Conservation (phyloP, 2,888 invertebrate genomes). For the Cheiracanthium punctorium region DNA sequence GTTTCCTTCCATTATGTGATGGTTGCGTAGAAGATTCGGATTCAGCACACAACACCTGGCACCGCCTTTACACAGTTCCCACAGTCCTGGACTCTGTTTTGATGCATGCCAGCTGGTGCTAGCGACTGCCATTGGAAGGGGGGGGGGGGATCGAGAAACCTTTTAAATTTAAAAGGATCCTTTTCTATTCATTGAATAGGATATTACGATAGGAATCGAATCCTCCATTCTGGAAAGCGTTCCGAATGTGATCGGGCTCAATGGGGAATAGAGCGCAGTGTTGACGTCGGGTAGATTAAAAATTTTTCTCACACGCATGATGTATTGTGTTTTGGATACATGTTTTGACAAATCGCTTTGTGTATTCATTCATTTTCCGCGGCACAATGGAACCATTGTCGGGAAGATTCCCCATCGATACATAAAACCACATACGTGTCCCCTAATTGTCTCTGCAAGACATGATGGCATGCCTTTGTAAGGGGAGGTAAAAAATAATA, state of each 20-base stretch:
- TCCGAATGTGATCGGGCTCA: neutral
- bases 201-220: constrained; percentile 15
- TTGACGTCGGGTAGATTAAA: constrained; percentile 12
- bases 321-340: constrained; percentile 2
- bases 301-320: constrained; percentile 14
- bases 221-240: neutral
- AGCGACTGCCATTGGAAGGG: neutral
- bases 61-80: constrained; percentile 43
- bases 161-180: constrained; percentile 14
- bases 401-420: neutral
- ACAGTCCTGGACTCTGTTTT: constrained; percentile 23
- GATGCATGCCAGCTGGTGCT: constrained; percentile 37
- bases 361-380: neutral
- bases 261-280: neutral
- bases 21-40: constrained; percentile 18
- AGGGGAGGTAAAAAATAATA: neutral
- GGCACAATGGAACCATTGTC: neutral
- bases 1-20: constrained; percentile 38
- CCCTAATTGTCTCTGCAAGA: neutral
- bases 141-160: constrained; percentile 12
- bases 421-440: neutral
- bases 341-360: constrained; percentile 15
- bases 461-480: neutral
- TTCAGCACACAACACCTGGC: constrained; percentile 44
- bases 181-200: constrained; percentile 17